phyloP scores from a whole-genome alignment of 2,113 vertebrate genomes.

The Cichladusa arquata region DNA sequence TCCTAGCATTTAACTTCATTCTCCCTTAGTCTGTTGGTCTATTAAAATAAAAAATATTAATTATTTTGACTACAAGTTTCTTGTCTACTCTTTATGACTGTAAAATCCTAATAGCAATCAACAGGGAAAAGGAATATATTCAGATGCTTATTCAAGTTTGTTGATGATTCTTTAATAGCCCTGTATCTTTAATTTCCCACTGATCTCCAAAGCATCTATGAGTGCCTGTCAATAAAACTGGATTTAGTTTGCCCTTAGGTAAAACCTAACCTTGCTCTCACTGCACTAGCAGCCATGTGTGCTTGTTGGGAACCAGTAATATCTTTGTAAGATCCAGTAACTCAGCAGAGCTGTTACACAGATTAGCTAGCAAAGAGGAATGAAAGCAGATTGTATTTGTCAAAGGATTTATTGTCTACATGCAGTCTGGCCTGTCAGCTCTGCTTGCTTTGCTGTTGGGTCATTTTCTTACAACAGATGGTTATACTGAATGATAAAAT shows the following conservation, averaged over 20 bases:
- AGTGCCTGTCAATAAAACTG: slow-evolving; percentile 7
- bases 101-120: not conserved
- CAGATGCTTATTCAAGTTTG: not conserved
- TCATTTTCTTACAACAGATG: slow-evolving; percentile 39
- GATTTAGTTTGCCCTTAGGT: slow-evolving; percentile 34
- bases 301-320: not conserved
- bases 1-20: not conserved
- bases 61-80: not conserved
- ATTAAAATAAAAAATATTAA: not conserved
- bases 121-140: not conserved
- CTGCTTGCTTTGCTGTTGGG: not conserved
- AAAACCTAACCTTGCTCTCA: slow-evolving; percentile 30
- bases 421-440: not conserved
- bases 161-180: not conserved
- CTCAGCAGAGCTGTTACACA: not conserved
- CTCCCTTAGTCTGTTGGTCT: not conserved
- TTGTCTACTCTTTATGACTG: not conserved
- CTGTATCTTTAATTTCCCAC: not conserved
- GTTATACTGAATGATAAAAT: not conserved
- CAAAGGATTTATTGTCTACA: slow-evolving; percentile 39
- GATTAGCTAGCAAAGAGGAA: slow-evolving; percentile 35
- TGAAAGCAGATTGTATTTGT: slow-evolving; percentile 40
- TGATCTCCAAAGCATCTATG: not conserved
- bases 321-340: slow-evolving; percentile 22
- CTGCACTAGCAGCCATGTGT: not conserved